A percentile compares a stretch with the other conserved stretches of the same genome.
Conservation (phyloP, 2,888 invertebrate genomes). For the Pachycephus smyrnensis region DNA sequence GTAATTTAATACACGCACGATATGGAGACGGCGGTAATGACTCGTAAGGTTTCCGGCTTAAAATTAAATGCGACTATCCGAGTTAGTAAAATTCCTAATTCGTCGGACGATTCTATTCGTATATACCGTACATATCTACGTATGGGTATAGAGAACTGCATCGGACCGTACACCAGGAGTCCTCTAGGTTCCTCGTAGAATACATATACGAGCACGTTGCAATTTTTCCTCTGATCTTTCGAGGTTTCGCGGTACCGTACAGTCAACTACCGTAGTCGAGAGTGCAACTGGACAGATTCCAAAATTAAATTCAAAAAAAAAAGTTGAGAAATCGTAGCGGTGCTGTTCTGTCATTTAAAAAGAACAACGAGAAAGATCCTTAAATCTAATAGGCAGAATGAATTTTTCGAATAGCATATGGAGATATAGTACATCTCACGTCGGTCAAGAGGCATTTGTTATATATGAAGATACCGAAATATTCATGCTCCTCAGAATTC, state of each 20-base stretch:
- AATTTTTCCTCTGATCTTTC: slow-evolving; percentile 65
- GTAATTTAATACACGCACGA: slow-evolving; percentile 65
- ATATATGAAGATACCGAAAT: neutral
- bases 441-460: neutral
- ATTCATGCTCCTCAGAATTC: slow-evolving; percentile 52
- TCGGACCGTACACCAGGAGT: slow-evolving; percentile 32
- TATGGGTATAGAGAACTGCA: neutral
- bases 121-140: slow-evolving; percentile 18
- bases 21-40: slow-evolving; percentile 62
- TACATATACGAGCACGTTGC: slow-evolving; percentile 41
- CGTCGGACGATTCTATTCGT: slow-evolving; percentile 38
- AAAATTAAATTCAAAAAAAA: slow-evolving; percentile 58
- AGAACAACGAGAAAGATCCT: neutral
- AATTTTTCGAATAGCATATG: neutral
- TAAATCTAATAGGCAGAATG: neutral
- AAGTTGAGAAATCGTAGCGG: slow-evolving; percentile 1
- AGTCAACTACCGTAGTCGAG: slow-evolving; percentile 23
- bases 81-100: slow-evolving; percentile 67
- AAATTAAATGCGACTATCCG: slow-evolving; percentile 66
- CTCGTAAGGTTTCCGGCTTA: slow-evolving; percentile 67
- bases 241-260: slow-evolving; percentile 53
- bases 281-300: slow-evolving; percentile 62
- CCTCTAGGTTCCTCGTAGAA: slow-evolving; percentile 37
- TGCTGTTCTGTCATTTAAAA: neutral
- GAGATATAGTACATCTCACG: neutral